Evolutionary conservation across 2,888 invertebrate species (phyloP), one percentile per base, ranked within the genome.

Genomic region (Mechanitis messenoides): DNA sequence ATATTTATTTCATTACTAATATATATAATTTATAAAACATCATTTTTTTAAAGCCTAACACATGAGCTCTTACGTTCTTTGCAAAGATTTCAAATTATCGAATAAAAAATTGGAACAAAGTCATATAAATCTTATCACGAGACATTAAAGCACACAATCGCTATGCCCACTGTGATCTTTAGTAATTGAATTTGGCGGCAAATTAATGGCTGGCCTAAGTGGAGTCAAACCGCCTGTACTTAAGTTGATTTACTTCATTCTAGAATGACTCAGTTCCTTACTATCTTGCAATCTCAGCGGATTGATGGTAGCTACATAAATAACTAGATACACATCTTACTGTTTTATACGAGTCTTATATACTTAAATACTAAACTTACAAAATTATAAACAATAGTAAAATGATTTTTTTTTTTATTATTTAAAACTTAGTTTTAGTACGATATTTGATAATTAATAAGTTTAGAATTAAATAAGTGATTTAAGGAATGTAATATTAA

Each of bases 131-230:
- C 20, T 50, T 50, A 50, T 9, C 50, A 50, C 9, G 20, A 2
- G 7, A 9, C 31, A 9, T 55, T 62, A 58, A 35, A 28, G 57
- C 38, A 56, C 56, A 58, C 61, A 62, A 50, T 69, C 45, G 60
- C 60, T 68, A 68, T 68, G 60, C 67, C 65, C 60, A 61, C 60
- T 70, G 70, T 69, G 72, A 71, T 72, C 70, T 70, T 70, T 69
- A 67, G 71, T 74, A 74, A 74, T 73, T 70, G 71, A 71, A 74
- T 72, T 68, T 65, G 68, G 62, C 66, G 66, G 66, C 61, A 71
- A 72, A 72, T 72, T 50, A 72, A 74, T 72, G 68, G 69, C 63
- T 58, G 63, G 60, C 67, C 68, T 71, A 70, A 72, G 70, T 72
- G 71, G 67, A 66, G 57, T 63, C 46, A 64, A 65, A 67, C 67